phyloP scores from a whole-genome alignment of 1,140 invertebrate genomes.

The Penaeus japonicus region DNA sequence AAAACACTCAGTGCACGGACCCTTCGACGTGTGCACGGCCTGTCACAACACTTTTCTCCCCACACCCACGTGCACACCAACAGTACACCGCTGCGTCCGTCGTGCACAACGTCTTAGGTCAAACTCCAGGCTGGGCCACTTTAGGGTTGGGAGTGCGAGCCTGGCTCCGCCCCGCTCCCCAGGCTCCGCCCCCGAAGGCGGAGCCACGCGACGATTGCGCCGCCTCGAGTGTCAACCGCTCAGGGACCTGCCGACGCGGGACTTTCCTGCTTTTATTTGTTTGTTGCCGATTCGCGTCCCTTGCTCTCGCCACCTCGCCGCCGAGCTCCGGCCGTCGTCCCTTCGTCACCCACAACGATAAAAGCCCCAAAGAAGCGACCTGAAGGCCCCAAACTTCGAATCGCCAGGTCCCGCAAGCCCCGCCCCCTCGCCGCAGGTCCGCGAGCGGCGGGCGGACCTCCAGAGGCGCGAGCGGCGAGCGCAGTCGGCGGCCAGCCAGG shows the following conservation, averaged over 20 bases:
- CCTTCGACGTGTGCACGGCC: constrained; percentile 30
- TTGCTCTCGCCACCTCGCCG: neutral
- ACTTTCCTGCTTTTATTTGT: too few relatives aligned
- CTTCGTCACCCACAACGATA: neutral
- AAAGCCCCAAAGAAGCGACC: neutral
- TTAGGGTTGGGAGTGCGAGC: constrained; percentile 47
- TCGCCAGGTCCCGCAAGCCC: neutral
- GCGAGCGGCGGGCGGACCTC: neutral
- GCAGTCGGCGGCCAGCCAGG: constrained; percentile 14
- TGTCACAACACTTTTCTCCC: constrained; percentile 23
- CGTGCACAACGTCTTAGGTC: constrained; percentile 52
- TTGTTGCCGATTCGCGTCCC: neutral
- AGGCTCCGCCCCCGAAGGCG: constrained; percentile 30
- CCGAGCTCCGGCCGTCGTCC: neutral
- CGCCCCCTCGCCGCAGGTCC: neutral
- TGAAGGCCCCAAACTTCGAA: neutral
- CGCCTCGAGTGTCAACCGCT: constrained; percentile 22
- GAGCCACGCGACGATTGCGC: neutral
- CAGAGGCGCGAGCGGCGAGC: neutral
- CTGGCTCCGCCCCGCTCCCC: constrained; percentile 17
- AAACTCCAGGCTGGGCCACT: constrained; percentile 47
- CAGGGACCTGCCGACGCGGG: neutral
- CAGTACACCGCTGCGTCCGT: constrained; percentile 46
- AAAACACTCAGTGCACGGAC: constrained; percentile 24
- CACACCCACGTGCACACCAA: constrained; percentile 44